Conservation (phyloP, 2,797 vertebrate genomes). For the Channa striata region DNA sequence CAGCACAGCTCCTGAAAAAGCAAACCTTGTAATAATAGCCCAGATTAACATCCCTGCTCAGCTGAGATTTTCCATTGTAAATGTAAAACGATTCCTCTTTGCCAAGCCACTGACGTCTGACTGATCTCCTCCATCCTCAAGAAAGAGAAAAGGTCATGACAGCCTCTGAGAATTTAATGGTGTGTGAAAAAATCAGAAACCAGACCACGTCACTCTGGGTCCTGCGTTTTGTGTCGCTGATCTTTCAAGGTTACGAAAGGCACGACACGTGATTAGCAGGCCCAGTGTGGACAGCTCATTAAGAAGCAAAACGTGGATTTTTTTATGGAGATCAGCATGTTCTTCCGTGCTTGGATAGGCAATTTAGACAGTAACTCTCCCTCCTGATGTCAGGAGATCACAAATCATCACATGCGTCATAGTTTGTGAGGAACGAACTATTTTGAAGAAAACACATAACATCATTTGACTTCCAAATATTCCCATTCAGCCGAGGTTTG, state of each 20-base stretch:
- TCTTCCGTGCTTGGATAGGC: conserved; percentile 6
- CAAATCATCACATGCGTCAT: conserved; percentile 5
- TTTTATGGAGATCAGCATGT: conserved; percentile 15
- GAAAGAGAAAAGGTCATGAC: conserved; percentile 39
- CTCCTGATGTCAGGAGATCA: conserved; percentile 4
- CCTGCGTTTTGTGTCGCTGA: conserved; percentile 18
- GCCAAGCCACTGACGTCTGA: conserved; percentile 21
- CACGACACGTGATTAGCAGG: conserved; percentile 19
- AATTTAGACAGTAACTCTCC: conserved; percentile 2
- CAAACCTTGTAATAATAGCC: conserved; percentile 23
- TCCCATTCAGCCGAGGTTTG: conserved; percentile 7
- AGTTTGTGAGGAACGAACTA: neutral
- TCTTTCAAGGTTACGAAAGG: conserved; percentile 40
- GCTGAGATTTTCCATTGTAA: conserved; percentile 26
- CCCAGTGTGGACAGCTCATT: conserved; percentile 25
- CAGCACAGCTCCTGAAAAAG: conserved; percentile 11
- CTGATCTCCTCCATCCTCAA: conserved; percentile 13
- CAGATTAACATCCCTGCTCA: conserved; percentile 22
- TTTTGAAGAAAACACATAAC: conserved; percentile 20
- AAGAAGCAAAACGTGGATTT: conserved; percentile 33
- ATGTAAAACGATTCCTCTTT: conserved; percentile 27
- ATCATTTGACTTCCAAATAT: conserved; percentile 21
- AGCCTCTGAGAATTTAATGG: conserved; percentile 53
- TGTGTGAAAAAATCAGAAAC: conserved; percentile 52
- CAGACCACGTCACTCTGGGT: conserved; percentile 15